Evolutionary conservation across 2,888 invertebrate genomes (phyloP), one percentile per base, ranked within the genome.

Genomic region (Disparrhopalites patrizii): DNA sequence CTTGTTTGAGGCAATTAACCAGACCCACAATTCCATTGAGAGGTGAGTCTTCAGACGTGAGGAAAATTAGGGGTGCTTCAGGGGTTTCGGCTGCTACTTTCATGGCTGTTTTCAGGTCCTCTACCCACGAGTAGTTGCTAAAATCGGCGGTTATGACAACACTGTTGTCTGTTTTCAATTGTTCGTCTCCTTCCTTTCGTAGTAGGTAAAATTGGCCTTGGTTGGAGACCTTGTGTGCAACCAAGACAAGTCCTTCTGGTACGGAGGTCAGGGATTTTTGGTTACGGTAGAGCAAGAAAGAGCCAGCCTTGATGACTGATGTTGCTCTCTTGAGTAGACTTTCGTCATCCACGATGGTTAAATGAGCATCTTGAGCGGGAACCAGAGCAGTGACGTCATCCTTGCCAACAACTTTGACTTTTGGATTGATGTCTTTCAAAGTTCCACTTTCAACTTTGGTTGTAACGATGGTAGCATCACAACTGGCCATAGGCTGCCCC

Each of bases 1-100:
- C 97, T 76, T 86, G 87, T 76, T 89, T 88, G 73, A 98, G 83
- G 79, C 98, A 99, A 78, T 93, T 89, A 77, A 90, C 87, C 78
- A 98, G 83, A 52, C 98, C 98, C 65, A 95, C 82, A 70, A 91
- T 83, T 15, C 98, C 97, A 78, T 85, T 84, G 28, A 83, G 78
- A 67, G 86, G 83, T 75, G 87, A 85, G 50, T 87, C 86, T 76
- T 87, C 84, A 66, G 87, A 84, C 62, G 89, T 85, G 38, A 91
- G 78, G 76, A 87, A 85, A 64, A 91, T 70, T 27, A 54, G 62
- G 0, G 71, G 70, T 15, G 68, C 60, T 10, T 68, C 69, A 3
- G 67, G 40, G n/a, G 31, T 15, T n/a, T 47, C 30, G 2, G 62
- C 56, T 85, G 57, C 86, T 82, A 85, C 85, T 69, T 85, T 85